Base-by-base conservation (phyloP, 2,888 invertebrate species). In the Platycheirus albimanus region DNA sequence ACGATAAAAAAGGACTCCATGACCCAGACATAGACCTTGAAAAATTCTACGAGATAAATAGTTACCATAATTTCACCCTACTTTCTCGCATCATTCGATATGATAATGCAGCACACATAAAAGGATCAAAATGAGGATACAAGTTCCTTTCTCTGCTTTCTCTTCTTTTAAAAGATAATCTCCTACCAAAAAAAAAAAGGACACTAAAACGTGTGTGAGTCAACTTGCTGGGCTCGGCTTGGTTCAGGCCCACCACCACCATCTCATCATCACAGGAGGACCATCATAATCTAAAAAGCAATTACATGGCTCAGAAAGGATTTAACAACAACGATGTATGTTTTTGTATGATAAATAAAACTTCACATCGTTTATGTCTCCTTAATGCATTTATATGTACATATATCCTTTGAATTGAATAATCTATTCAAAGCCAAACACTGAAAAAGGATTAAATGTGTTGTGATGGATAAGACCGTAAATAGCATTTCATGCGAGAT, bases 371-470 rank as follows among this genome's bases (percentile, higher is more conserved):
- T 52, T 33, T 41, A 17, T 15, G 15, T 49, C 20, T 33, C 17
- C 66, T 51, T 30, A 45, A 30, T 28, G 51, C 52, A 51, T 67
- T 52, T 67, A 67, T 43, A 30, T 28, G 51, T 43, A 51, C 54
- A 43, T 67, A 67, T 43, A 15, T 43, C 52, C 19, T 52, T 45
- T 5, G 20, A 67, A 54, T 67, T 67, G 54, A 67, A 54, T 54
- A 58, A 58, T 70, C 56, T 49, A 54, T 54, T 70, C 56, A 36
- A 64, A 64, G 49, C 47, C 47, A 64, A 47, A 36, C 20, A 38
- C 43, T 54, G 56, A 52, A 41, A 67, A 20, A 41, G 38, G 51
- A 51, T 52, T 41, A 41, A 54, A 28, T 67, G 19, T 38, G 52
- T 54, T 67, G 28, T 38, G 51, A 56, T 56, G 20, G 56, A 36